Evolutionary conservation across 2,797 vertebrate species (phyloP), one percentile per base, ranked within the genome.

Genomic region (Philypnodon macrostomus): DNA sequence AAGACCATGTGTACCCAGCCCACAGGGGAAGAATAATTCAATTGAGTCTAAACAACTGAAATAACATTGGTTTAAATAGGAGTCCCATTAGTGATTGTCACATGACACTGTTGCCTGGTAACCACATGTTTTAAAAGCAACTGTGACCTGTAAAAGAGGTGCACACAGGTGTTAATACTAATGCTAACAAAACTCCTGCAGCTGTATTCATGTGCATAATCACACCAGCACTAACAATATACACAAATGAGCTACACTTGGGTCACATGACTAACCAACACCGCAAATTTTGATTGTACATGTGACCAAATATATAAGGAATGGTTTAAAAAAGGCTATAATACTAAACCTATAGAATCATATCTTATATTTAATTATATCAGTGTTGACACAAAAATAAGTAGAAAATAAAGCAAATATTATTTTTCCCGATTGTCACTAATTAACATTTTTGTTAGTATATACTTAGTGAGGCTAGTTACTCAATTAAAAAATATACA

Each of bases 1-100:
- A 26, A 31, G 27, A n/a, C n/a, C n/a, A n/a, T 27, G 30, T 11
- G 16, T 40, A 46, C 33, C 37, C n/a, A 37, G 57, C 35, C 67
- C 35, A 14, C 38, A 5, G 55, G 66, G 53, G 17, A 9, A n/a
- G n/a, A 21, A 23, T 23, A 7, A 32, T 54, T 1, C 56, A 46
- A 40, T 31, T 17, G 47, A 53, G 50, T 59, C 29, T 19, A 3
- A 30, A 35, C 23, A 45, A 40, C 32, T 49, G 47, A 18, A 34
- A 34, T 14, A 15, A 34, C n/a, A 27, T 11, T 3, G 7, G 10
- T 19, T 11, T 29, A 46, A 45, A 52, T 15, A 26, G 46, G n/a
- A 16, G 27, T 16, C 5, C 6, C 8, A 8, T 1, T 10, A 29
- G 27, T 29, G 12, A 29, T 29, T 3, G 27, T 29, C 27, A 19